Base-by-base conservation (phyloP, 2,113 vertebrate genomes). In the Toxotes chatareus region DNA sequence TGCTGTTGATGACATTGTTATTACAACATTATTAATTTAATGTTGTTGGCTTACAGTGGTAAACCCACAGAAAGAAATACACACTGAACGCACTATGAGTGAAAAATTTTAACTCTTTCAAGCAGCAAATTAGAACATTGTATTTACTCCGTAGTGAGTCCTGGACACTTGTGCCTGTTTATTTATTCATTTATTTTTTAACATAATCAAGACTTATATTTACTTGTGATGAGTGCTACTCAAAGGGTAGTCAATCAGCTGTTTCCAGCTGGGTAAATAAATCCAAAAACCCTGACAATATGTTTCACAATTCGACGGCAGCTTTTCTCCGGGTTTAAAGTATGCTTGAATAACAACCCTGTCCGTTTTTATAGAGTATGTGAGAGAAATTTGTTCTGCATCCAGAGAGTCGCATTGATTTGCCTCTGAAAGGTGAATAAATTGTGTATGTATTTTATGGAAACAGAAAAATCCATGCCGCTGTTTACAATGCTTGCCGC, bases 381-480 rank as follows among this genome's bases (percentile, higher is more conserved):
- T 44, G 74, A 76, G 67, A 88, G 51, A 76, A 75, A 67, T 71
- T 12, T 79, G 70, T 36, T 85, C 32, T 61, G 61, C 76, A 72
- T 60, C 65, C 78, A 76, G 11, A 70, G 65, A 82, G 75, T 67
- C 62, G 21, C 86, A 93, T 93, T 68, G 92, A 93, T 91, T 84
- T 69, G 56, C 56, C 73, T 79, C 62, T 88, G 78, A 91, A 88
- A 83, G 71, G 85, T 91, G 84, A 93, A 89, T 92, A 86, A 91
- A 93, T 86, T 85, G 83, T 79, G 71, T 60, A 61, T 86, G 84
- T 80, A 60, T 82, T 93, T 93, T 92, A 92, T 88, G 86, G 88
- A 86, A 89, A 90, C 81, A 82, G 84, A 92, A 93, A 90, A 92
- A 94, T 94, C 93, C 77, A 94, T 95, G 83, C 88, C 44, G 62